Evolutionary conservation across 2,888 invertebrate species (phyloP), one percentile per base, ranked within the genome.

Genomic region (Lycophotia porphyrea): DNA sequence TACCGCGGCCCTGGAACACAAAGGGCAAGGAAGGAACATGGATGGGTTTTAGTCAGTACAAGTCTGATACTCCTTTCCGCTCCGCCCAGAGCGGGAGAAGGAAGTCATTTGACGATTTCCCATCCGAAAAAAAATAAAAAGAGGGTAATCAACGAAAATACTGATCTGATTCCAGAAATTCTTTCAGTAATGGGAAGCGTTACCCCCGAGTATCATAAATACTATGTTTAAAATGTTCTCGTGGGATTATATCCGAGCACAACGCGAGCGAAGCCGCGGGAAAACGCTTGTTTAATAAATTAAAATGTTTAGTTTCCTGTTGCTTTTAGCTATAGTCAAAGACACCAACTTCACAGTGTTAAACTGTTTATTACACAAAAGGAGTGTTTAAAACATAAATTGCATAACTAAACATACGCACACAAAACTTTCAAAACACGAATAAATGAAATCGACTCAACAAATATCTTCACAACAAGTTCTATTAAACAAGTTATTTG

Each of bases 401-500:
- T 75, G 11, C 61, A 15, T 74, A 52, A 52, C 44, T 69, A 52
- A 74, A 83, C 31, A 69, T 39, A 52, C 7, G 27, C 36, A 76
- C 21, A 72, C 58, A 61, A 49, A 84, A 80, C 71, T 83, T 78
- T 77, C 72, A 36, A 18, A 63, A 74, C 44, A 64, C 73, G 36
- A 80, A 80, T 73, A 76, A 80, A 80, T 78, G 84, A 80, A 78
- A 83, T 80, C 66, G 74, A 77, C 77, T 83, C 66, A 67, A 72
- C 86, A 76, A 83, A 84, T 86, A 82, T 79, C 74, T 80, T 72
- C 63, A 71, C 69, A 73, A 80, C 69, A 84, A 83, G 76, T 83
- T 80, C 67, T 77, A 80, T 80, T 80, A 84, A 80, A 77, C 84
- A 74, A 86, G 86, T 86, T 84, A 86, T 84, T 83, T 83, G 74